These are phyloP conservation scores for Leucophenga montana DNA, from an alignment of 2,888 invertebrate species.

Conservation along the genomic window DNA sequence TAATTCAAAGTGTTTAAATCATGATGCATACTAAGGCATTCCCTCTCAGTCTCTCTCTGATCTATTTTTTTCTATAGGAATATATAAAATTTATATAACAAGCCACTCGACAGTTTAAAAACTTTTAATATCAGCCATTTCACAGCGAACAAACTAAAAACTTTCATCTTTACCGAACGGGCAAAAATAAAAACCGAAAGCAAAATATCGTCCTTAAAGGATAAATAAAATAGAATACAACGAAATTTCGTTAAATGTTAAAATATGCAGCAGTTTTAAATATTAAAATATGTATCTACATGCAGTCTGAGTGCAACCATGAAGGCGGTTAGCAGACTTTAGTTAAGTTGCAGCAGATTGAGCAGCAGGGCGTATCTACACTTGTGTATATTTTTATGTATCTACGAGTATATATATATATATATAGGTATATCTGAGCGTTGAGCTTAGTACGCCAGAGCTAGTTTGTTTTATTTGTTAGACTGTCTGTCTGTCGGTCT, in stretches of 20 bases:
- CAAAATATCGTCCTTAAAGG: not conserved
- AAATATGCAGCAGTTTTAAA: conserved; percentile 26
- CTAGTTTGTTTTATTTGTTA: not conserved
- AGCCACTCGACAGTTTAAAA: conserved; percentile 19
- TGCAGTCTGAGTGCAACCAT: not conserved
- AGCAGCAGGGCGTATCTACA: not conserved
- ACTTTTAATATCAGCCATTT: conserved; percentile 11
- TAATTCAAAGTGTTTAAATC: too few relatives aligned
- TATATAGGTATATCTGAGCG: not conserved
- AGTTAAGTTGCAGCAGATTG: not conserved
- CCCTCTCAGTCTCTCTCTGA: too few relatives aligned
- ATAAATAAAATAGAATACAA: conserved; percentile 8
- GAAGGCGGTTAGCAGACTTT: not conserved
- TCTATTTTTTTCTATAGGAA: not conserved
- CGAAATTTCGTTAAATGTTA: conserved; percentile 18
- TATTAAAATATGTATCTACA: conserved; percentile 12
- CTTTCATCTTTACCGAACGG: too few relatives aligned
- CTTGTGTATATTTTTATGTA: not conserved
- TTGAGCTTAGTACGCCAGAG: too few relatives aligned
- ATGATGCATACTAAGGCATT: too few relatives aligned
- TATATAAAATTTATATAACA: conserved; percentile 19
- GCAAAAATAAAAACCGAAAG: not conserved
- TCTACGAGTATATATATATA: not conserved
- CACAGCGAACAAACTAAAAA: not conserved
- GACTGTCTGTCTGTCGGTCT: too few relatives aligned